Percentiles rank a stretch among this genome's conserved stretches.
Evolutionary conservation across 2,113 vertebrate genomes (phyloP).

Genomic region (Anoura caudifer): DNA sequence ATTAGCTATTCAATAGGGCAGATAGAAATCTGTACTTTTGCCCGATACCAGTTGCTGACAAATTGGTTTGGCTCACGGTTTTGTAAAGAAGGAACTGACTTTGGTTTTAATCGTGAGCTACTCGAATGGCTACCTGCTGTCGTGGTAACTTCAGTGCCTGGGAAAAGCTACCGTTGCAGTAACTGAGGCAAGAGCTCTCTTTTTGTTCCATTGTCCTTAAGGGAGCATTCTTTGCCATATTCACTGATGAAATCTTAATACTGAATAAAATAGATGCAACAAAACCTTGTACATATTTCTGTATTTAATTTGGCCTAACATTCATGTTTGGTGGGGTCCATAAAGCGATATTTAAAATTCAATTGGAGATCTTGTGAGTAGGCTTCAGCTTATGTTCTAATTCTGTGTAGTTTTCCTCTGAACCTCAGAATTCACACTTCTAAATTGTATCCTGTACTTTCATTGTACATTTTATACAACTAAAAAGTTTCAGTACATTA

Average conservation of each 20-base stretch:
- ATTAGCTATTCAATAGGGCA: conserved; percentile 85
- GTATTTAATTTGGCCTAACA: neutral
- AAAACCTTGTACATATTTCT: neutral
- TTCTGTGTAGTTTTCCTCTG: conserved; percentile 50
- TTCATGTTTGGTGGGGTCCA: conserved; percentile 7
- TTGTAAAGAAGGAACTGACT: conserved; percentile 85
- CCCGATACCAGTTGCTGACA: conserved; percentile 86
- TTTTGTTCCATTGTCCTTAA: conserved; percentile 26
- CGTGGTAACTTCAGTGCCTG: conserved; percentile 73
- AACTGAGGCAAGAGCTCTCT: conserved; percentile 53
- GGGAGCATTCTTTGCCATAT: conserved; percentile 4
- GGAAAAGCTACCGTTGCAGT: conserved; percentile 58
- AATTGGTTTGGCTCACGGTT: conserved; percentile 86
- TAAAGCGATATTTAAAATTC: conserved; percentile 45
- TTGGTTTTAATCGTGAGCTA: conserved; percentile 80
- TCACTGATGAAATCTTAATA: neutral
- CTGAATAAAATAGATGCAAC: neutral
- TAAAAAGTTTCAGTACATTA: neutral
- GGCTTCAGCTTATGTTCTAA: neutral
- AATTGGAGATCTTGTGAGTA: neutral
- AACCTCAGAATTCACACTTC: conserved; percentile 48
- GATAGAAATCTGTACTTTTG: conserved; percentile 86
- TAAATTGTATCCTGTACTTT: conserved; percentile 3
- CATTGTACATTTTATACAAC: neutral
- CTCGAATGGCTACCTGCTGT: conserved; percentile 84